Evolutionary conservation across 2,888 invertebrate genomes (phyloP), one percentile per base, ranked within the genome.

Genomic region (Enchytraeus crypticus): DNA sequence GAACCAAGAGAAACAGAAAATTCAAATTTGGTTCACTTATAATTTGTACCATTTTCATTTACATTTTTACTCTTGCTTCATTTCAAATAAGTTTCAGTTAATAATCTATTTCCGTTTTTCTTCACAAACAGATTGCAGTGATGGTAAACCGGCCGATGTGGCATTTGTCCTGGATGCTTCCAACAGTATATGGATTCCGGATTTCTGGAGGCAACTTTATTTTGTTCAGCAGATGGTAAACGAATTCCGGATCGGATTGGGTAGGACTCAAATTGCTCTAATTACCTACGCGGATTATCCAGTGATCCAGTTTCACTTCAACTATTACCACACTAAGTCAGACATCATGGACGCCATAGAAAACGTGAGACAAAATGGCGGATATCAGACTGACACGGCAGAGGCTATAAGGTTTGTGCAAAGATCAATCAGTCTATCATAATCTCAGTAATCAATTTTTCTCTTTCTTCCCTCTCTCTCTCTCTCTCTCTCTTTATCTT

Each of bases 161-260:
- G 66, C 74, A 59, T 74, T 75, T 57, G 63, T 72, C 2, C 66
- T 71, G 49, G 66, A 66, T 57, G 63, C 63, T 8, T 62, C 62
- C n/a, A 61, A 58, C 60, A 73, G 73, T 49, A 73, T 76, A 62
- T 72, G 72, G 69, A 57, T 67, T 5, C 67, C 69, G 0, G 72
- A 76, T 61, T 75, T 72, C 63, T 62, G 62, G 54, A 68, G 71
- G n/a, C 71, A 72, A 53, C 67, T 72, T 4, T 56, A 61, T 5
- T 74, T 75, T 57, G 68, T 72, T n/a, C 61, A 64, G 30, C 29
- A 57, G 18, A 47, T 61, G 14, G 53, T 53, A 4, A 46, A 58
- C 34, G 30, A 43, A 29, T 61, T 61, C 54, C 51, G 49, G 11
- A 55, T 61, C 33, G 61, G 51, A 8, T 23, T 27, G 3, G 30